Base-by-base conservation (phyloP, 2,113 vertebrate genomes). In the Elephas maximus region DNA sequence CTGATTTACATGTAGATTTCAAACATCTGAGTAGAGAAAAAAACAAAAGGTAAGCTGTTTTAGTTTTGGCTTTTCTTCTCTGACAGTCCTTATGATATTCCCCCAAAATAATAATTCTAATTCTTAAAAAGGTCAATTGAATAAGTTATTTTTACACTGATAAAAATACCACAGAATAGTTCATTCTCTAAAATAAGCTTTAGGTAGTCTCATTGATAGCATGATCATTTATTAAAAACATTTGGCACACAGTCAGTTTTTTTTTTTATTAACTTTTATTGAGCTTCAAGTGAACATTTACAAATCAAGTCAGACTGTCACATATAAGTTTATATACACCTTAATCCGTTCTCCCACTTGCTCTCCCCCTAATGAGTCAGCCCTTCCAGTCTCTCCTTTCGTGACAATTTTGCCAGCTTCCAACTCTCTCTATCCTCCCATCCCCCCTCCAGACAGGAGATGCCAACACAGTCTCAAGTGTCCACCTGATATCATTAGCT, bases 11-110 rank as follows among this genome's bases (percentile, higher is more conserved):
- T 88, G 53, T 79, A 79, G 53, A 83, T 83, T 86, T 82, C 45
- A 88, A 37, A 37, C 21, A 26, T 92, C 63, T 93, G 81, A 82
- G n/a, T 78, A 87, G n/a, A 62, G 51, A 67, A 48, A 71, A 37
- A 89, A 69, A 87, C 9, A 69, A 88, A 33, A 51, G 37, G 30
- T 44, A 24, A 3, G 33, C 26, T 77, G 5, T 95, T 86, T 12
- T 67, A 77, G 82, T 76, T 85, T 94, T 79, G 73, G 3, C 84
- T 88, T 88, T 45, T 88, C 69, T 80, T 85, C 30, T 90, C 37
- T 89, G 30, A 65, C 10, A 80, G 23, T 94, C 5, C 45, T 73
- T 89, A 71, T 53, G 8, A 33, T 90, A 57, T 41, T 90, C 17
- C 28, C 37, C 57, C 88, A 77, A 87, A 76, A 37, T 67, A 71